Percentiles rank a stretch among this genome's conserved stretches.
phyloP scores from a whole-genome alignment of 2,888 invertebrate genomes.

The Chouioia cunea region DNA sequence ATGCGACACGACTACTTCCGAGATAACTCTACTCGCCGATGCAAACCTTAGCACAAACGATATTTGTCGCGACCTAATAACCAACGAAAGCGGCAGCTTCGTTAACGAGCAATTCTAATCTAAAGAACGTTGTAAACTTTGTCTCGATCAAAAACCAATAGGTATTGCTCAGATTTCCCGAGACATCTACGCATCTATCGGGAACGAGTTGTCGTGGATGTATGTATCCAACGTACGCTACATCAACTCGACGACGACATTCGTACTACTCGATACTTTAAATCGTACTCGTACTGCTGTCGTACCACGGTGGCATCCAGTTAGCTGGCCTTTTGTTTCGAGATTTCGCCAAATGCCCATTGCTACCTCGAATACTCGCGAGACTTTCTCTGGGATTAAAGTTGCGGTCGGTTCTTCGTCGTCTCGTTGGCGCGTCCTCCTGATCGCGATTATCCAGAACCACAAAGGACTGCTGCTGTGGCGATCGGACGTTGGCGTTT shows the following conservation, averaged over 20 bases:
- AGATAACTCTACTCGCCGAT: no score
- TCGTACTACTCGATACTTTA: conserved; percentile 32
- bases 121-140: no score
- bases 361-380: conserved; percentile 51
- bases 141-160: no score
- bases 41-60: no score
- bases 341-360: conserved; percentile 45
- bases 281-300: conserved; percentile 59
- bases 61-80: no score
- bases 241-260: background rate
- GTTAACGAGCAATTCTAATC: no score
- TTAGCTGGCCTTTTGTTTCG: conserved; percentile 65
- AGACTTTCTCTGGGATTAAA: conserved; percentile 56
- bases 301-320: conserved; percentile 71
- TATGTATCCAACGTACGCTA: background rate
- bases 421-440: conserved; percentile 43
- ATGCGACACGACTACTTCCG: no score
- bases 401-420: conserved; percentile 57
- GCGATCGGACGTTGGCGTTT: conserved; percentile 1
- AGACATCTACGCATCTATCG: no score
- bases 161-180: no score
- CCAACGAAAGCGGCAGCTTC: no score
- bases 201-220: no score
- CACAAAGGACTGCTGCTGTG: conserved; percentile 56
- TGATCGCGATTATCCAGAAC: conserved; percentile 55